phyloP scores from a whole-genome alignment of 2,113 vertebrate species.

The Cavia porcellus region DNA sequence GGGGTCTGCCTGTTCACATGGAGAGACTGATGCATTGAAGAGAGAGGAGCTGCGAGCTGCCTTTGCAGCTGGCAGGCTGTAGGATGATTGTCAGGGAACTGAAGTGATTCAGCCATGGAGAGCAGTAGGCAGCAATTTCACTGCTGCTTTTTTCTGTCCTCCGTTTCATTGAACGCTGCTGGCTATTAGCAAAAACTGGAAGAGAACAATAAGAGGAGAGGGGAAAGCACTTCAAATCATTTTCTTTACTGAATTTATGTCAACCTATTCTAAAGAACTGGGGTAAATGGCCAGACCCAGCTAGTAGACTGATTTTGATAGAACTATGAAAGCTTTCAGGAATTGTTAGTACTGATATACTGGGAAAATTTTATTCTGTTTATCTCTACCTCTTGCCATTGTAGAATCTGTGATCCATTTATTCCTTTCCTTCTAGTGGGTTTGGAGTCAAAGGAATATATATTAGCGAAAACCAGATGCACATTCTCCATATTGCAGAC shows the following conservation, averaged over 20 bases:
- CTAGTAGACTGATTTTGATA: conserved; percentile 55
- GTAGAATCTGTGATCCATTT: conserved; percentile 20
- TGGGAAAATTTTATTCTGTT: background rate
- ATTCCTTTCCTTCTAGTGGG: background rate
- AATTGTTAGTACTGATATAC: background rate
- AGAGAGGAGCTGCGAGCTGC: conserved; percentile 52
- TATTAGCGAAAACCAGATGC: background rate
- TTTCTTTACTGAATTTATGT: conserved; percentile 69
- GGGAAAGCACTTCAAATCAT: conserved; percentile 70
- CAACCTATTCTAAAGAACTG: conserved; percentile 53
- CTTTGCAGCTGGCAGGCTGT: conserved; percentile 63
- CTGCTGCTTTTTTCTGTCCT: conserved; percentile 48
- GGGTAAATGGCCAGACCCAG: background rate
- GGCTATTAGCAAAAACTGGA: conserved; percentile 23
- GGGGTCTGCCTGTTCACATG: conserved; percentile 53
- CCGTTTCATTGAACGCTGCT: conserved; percentile 41
- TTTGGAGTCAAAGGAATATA: background rate
- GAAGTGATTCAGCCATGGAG: conserved; percentile 54
- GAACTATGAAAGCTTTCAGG: conserved; percentile 72
- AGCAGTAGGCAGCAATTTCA: conserved; percentile 47
- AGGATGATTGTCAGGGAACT: conserved; percentile 63
- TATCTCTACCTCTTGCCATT: background rate
- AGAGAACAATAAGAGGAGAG: conserved; percentile 30
- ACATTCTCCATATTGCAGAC: background rate
- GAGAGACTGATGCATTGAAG: conserved; percentile 55